phyloP scores from a whole-genome alignment of 2,113 vertebrate species.

The Malaclemys terrapin region DNA sequence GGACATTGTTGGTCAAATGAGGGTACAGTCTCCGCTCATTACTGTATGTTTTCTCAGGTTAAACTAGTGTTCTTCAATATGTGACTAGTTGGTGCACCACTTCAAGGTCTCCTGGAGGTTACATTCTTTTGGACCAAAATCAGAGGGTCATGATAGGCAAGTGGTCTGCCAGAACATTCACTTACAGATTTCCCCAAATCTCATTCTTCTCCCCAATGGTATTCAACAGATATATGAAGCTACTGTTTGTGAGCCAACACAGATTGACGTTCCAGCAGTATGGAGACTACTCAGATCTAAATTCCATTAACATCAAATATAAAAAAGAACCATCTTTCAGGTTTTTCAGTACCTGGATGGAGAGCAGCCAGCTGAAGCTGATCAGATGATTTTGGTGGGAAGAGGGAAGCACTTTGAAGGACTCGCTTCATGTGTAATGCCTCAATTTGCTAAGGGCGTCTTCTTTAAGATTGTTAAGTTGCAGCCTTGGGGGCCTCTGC shows the following conservation, averaged over 20 bases:
- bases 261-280: neutral
- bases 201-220: neutral
- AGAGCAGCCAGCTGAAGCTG: no score
- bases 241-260: neutral
- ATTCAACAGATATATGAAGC: neutral
- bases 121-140: conserved; percentile 23
- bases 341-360: neutral
- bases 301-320: no score
- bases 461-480: neutral
- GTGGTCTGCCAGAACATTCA: neutral
- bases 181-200: neutral
- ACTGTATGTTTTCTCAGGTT: conserved; percentile 35
- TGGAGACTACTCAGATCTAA: neutral
- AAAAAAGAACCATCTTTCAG: neutral
- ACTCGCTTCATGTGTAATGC: neutral
- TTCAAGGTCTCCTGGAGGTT: neutral
- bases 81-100: neutral
- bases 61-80: neutral
- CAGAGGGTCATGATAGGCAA: conserved; percentile 8
- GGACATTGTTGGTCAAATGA: neutral
- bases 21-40: neutral
- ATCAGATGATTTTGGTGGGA: no score
- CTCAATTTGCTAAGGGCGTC: neutral
- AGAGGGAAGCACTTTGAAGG: no score
- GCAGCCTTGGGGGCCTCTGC: neutral